Conservation (phyloP, 2,888 invertebrate species). For the Clanis bilineata region DNA sequence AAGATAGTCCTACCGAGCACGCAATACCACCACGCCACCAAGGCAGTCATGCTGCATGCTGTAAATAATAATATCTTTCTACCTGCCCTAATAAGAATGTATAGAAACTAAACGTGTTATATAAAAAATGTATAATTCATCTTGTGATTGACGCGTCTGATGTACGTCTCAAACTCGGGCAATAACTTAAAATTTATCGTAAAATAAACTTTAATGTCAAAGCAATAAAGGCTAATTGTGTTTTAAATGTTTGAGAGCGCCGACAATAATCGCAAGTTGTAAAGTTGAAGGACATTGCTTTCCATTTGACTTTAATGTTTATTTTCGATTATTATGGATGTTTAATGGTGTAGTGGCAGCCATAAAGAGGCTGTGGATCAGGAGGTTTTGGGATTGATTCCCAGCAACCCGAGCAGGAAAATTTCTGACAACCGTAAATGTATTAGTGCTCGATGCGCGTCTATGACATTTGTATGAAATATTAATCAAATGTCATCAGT, state of each 20-base stretch:
- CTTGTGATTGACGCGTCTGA: neutral
- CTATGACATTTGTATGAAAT: too few relatives aligned
- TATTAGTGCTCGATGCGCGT: too few relatives aligned
- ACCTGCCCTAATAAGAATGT: neutral
- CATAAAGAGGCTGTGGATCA: too few relatives aligned
- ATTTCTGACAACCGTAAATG: too few relatives aligned
- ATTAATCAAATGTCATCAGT: too few relatives aligned
- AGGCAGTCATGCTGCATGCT: too few relatives aligned
- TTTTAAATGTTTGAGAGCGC: neutral
- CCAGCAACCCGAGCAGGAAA: too few relatives aligned
- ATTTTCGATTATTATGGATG: neutral
- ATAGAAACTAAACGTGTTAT: neutral
- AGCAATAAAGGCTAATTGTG: slow-evolving; percentile 2
- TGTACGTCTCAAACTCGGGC: neutral
- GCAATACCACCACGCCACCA: too few relatives aligned
- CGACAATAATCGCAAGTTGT: neutral
- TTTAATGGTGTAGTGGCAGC: neutral
- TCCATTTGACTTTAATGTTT: slow-evolving; percentile 11
- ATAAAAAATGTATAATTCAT: slow-evolving; percentile 9
- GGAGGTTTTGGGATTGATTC: too few relatives aligned
- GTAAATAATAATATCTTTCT: too few relatives aligned
- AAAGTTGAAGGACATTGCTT: slow-evolving; percentile 11
- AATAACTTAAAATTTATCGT: neutral
- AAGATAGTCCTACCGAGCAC: too few relatives aligned
- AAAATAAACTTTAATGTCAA: slow-evolving; percentile 1